Base-by-base conservation (phyloP, 2,797 vertebrate species). In the Fundulus diaphanus region DNA sequence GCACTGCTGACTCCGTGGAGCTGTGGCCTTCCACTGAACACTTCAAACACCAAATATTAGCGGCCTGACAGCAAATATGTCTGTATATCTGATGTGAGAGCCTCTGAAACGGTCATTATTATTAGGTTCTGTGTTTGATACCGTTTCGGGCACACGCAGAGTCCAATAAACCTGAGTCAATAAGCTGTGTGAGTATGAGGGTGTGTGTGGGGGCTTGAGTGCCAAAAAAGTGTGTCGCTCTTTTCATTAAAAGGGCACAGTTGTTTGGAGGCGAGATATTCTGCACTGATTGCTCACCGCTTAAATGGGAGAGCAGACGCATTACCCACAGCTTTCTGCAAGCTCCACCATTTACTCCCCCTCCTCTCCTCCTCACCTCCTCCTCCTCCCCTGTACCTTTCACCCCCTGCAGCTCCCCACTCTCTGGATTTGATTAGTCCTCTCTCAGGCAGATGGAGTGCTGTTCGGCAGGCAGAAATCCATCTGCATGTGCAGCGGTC, bases 351-450 rank as follows among this genome's bases (percentile, higher is more conserved):
- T 68, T 73, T 71, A 78, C 77, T 77, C 49, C 57, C 57, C 61
- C 61, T 40, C 35, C 51, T 42, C 66, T 69, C 46, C 56, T 72
- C 37, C n/a, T 48, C 40, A 12, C 46, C 3, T 18, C 49, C 12
- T 59, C 52, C 56, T 44, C 54, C 67, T 56, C 68, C 68, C 40
- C 48, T 46, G 48, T 57, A 84, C 82, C 63, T 87, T 81, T 84
- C 82, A 82, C 84, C 85, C 83, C 79, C 83, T 51, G 77, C 76
- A 78, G 81, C 82, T 82, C 90, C 68, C 79, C 33, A 31, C 68
- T 82, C 83, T 80, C 79, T 80, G 76, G 82, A 91, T 92, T 89
- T 92, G 89, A 92, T 94, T 90, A 90, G 86, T 81, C 78, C 63
- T 77, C 72, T 82, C 81, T 88, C 87, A 78, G 54, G 88, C 85